Conservation (phyloP, 2,797 vertebrate genomes). For the Acridotheres tristis region DNA sequence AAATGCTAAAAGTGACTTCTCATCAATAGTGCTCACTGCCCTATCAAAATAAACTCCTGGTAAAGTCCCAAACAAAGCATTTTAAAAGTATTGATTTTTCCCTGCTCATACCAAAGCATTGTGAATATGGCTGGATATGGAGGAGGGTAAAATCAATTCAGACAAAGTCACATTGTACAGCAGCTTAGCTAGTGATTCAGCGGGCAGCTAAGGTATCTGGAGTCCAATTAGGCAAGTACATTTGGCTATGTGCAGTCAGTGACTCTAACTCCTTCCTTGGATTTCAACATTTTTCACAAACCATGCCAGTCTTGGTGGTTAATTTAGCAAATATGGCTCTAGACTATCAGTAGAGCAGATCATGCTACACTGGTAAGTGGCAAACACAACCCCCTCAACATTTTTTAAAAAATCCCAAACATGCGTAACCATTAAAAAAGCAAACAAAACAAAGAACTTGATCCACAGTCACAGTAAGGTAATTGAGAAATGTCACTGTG, state of each 20-base stretch:
- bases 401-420: accelerated
- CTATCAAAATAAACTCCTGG: not conserved
- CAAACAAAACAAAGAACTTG: not conserved
- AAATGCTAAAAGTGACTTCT: not conserved
- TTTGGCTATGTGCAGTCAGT: not conserved
- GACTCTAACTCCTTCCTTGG: not conserved
- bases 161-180: not conserved
- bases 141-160: not conserved
- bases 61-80: not conserved
- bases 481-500: not conserved
- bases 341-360: not conserved
- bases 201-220: not conserved
- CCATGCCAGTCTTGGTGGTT: not conserved
- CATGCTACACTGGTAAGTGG: accelerated
- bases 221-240: not conserved
- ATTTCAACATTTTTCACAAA: not conserved
- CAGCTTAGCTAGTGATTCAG: not conserved
- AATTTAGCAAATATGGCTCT: not conserved
- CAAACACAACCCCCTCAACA: accelerated
- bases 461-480: not conserved
- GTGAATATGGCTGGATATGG: not conserved
- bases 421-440: not conserved
- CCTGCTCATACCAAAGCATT: not conserved
- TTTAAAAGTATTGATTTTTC: not conserved
- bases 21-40: not conserved